Base-by-base conservation (phyloP, 2,113 vertebrate genomes). In the Bombycilla garrulus region DNA sequence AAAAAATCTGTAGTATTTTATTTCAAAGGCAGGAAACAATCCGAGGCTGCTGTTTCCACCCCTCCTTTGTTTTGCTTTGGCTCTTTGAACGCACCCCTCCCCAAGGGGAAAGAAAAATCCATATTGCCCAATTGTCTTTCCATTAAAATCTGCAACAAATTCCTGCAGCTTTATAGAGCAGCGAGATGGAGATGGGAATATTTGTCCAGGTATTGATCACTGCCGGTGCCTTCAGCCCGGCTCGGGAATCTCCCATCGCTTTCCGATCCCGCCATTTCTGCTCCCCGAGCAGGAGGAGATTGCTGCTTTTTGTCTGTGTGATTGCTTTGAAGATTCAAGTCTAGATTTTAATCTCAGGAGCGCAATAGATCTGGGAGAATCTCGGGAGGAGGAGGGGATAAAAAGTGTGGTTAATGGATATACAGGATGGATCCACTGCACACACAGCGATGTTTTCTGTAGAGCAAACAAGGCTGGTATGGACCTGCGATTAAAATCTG, bases 251-350 rank as follows among this genome's bases (percentile, higher is more conserved):
- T 72, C 35, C 84, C 66, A 54, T 35, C 5, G 1, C 72, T 54
- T 79, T n/a, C 86, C 83, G 8, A 92, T 71, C 69, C 50, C 13
- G 23, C 0, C 7, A 28, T 16, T 88, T 36, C 86, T 18, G 50
- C 71, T 80, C 66, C 48, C 57, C 0, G 36, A 33, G 86, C 65
- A 7, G 28, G 31, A 88, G 50, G 77, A 92, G 86, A 81, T 84
- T 18, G 73, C 86, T 92, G 78, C 66, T 85, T 85, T 95, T 92
- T 77, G 58, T 92, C 94, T 44, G 0, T 20, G 42, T 73, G 80
- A 97, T 97, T 95, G 84, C 87, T 90, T 54, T 9, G 94, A 69
- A 85, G 93, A 91, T 91, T 95, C 72, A 90, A 58, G 58, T 51
- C 53, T 28, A 67, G 90, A 96, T 95, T 95, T 95, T 86, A 79